Percentiles rank a stretch among this genome's conserved stretches.
phyloP scores from a whole-genome alignment of 1,140 invertebrate species.

The Araneus ventricosus region DNA sequence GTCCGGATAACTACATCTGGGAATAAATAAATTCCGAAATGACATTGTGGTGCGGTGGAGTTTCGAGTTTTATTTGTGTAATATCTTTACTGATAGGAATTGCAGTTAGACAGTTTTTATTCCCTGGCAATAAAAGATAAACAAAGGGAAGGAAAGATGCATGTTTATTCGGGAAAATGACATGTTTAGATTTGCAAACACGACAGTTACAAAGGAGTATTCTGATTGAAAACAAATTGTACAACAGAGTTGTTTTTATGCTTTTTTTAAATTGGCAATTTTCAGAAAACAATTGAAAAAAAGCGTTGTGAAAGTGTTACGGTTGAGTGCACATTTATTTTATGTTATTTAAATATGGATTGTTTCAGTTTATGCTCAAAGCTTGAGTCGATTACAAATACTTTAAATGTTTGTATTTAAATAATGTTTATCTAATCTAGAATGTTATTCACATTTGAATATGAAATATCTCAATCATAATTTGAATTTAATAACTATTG shows the following conservation, averaged over 20 bases:
- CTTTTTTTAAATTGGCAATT: no score
- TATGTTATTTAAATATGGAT: no score
- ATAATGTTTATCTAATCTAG: no score
- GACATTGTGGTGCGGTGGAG: not conserved
- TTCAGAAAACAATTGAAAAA: not conserved
- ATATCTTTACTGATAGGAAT: constrained; percentile 9
- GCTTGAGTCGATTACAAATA: no score
- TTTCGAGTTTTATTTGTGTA: not conserved
- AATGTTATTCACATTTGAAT: no score
- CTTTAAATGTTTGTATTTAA: no score
- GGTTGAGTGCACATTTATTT: not conserved
- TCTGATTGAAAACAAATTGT: not conserved
- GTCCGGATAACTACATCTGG: not conserved
- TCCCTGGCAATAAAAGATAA: not conserved
- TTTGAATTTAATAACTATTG: no score
- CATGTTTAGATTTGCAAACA: not conserved
- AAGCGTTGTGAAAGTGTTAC: not conserved
- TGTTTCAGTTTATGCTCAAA: no score
- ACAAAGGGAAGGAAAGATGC: not conserved
- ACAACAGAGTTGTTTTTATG: not conserved
- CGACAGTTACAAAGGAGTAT: not conserved
- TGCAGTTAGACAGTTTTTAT: not conserved
- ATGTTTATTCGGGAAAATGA: not conserved
- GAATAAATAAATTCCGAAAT: constrained; percentile 16
- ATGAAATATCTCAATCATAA: no score